Base-by-base conservation (phyloP, 2,797 vertebrate species). In the Macropodus opercularis region DNA sequence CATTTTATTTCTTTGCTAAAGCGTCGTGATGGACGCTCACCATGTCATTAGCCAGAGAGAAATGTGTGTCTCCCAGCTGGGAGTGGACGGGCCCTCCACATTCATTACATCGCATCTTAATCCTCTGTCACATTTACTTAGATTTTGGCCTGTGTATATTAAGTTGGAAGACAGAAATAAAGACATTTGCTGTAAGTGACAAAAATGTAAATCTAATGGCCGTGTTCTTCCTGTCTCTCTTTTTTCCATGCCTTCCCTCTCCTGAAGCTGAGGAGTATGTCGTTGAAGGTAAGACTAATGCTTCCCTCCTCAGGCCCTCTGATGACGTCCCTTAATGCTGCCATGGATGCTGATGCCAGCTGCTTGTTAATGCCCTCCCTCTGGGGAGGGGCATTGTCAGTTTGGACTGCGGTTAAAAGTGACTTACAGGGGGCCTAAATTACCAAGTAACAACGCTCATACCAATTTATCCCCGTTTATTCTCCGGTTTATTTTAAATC, bases 341-440 rank as follows among this genome's bases (percentile, higher is more conserved):
- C 80, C 56, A 72, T 59, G 80, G 84, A 79, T 76, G 81, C 71
- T 43, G 79, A 83, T 69, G 75, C 69, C 65, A 75, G 85, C 73
- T 71, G 80, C 81, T 69, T 79, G 58, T 71, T 66, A 69, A 75
- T 77, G 76, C 41, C 67, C 81, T 91, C 81, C 78, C 54, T 87
- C 39, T 59, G 64, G 47, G 43, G 84, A 83, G 85, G 86, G 70
- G 85, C 89, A 89, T 91, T 91, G 88, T 92, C 89, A 85, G 87
- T 83, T 91, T 93, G 92, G 92, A 93, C 92, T 93, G 92, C 91
- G 92, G 92, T 93, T 93, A 75, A 63, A 83, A 64, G 84, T 86
- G 89, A 93, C 91, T 79, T 84, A 63, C 80, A 79, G 73, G 91
- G 90, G 90, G 80, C 82, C 67, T 85, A 85, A 89, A 88, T 85